Conservation (phyloP, 2,888 invertebrate species). For the Tribolium freemani region DNA sequence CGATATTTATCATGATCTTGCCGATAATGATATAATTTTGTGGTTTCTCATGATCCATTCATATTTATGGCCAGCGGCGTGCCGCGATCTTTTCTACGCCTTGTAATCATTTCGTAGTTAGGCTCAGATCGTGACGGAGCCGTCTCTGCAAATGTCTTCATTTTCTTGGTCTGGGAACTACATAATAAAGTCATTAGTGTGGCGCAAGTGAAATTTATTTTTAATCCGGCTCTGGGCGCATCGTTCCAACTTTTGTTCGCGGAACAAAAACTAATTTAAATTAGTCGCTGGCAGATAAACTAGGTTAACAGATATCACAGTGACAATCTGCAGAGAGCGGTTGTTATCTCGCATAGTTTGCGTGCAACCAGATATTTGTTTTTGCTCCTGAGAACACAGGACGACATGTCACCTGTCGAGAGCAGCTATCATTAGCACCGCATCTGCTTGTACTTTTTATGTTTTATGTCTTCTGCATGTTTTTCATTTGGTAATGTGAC, state of each 20-base stretch:
- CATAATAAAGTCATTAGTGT: conserved; percentile 56
- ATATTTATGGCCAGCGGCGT: conserved; percentile 40
- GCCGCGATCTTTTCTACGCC: conserved; percentile 46
- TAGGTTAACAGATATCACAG: conserved; percentile 33
- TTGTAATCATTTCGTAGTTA: conserved; percentile 50
- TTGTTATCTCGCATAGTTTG: conserved; percentile 47
- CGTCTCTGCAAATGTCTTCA: conserved; percentile 52
- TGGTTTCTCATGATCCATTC: conserved; percentile 41
- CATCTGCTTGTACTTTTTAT: conserved; percentile 51
- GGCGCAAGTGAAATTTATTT: background rate
- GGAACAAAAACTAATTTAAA: conserved; percentile 34
- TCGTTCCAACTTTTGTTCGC: conserved; percentile 20
- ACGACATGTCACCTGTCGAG: conserved; percentile 52
- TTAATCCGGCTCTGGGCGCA: conserved; percentile 6
- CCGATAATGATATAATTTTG: conserved; percentile 43
- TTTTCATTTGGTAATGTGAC: conserved; percentile 42
- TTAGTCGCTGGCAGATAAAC: conserved; percentile 25
- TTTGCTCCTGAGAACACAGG: conserved; percentile 46
- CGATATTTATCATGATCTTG: conserved; percentile 42
- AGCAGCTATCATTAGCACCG: conserved; percentile 53
- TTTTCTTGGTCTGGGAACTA: conserved; percentile 50
- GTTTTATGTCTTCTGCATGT: conserved; percentile 45
- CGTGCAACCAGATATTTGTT: conserved; percentile 50
- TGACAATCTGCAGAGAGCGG: conserved; percentile 41
- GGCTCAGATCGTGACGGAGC: conserved; percentile 43